Conservation (phyloP, 2,888 invertebrate genomes). For the Sphaerolaimus hirsutus region DNA sequence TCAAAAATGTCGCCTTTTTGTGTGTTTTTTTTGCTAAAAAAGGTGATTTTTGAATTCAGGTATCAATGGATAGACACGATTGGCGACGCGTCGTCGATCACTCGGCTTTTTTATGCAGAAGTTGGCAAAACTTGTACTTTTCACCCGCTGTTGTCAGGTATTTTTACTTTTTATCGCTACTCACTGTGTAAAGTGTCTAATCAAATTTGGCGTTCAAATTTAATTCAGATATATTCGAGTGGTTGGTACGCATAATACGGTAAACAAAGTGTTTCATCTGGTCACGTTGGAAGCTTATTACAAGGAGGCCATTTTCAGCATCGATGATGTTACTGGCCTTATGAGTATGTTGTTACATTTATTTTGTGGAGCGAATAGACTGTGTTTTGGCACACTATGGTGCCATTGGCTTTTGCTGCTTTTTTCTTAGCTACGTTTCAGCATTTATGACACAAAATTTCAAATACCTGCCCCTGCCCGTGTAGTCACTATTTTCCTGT, state of each 20-base stretch:
- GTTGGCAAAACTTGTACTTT: slow-evolving; percentile 87
- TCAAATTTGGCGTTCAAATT: background rate
- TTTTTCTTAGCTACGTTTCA: no score
- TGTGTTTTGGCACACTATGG: no score
- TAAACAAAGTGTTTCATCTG: slow-evolving; percentile 75
- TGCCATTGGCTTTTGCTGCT: no score
- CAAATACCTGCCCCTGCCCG: no score
- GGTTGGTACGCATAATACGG: slow-evolving; percentile 71
- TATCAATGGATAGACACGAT: slow-evolving; percentile 58
- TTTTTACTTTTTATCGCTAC: background rate
- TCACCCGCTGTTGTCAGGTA: slow-evolving; percentile 50
- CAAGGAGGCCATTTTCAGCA: slow-evolving; percentile 47
- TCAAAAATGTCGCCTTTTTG: background rate
- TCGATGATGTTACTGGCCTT: slow-evolving; percentile 41
- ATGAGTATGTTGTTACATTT: slow-evolving; percentile 36
- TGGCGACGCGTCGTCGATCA: slow-evolving; percentile 84
- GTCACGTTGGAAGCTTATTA: slow-evolving; percentile 73
- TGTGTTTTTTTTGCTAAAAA: background rate
- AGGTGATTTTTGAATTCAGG: slow-evolving; percentile 6
- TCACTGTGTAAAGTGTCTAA: background rate
- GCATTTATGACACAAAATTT: no score
- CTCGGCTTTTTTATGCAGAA: slow-evolving; percentile 67
- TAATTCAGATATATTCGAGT: slow-evolving; percentile 38
- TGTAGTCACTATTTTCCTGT: no score
- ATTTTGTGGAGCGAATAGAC: no score